These are phyloP conservation scores for Erythrolamprus reginae DNA, from an alignment of 2,113 vertebrate species.

Conservation along the genomic window DNA sequence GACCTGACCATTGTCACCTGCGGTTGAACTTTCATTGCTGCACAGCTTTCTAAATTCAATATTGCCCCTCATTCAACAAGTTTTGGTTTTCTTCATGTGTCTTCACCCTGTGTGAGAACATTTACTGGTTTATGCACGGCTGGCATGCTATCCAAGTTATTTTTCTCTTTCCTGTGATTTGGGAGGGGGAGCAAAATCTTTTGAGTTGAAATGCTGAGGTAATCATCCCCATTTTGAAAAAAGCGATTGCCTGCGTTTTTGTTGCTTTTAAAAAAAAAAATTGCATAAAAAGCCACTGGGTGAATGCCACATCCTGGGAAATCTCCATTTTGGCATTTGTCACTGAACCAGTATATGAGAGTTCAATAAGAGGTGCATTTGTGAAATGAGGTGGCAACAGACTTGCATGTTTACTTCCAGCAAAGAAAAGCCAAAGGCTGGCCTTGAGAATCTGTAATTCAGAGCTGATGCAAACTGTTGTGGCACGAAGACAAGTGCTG, in stretches of 20 bases:
- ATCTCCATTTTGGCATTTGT: not conserved
- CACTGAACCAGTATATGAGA: not conserved
- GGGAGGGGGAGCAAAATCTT: too few species aligned
- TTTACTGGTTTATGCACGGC: not conserved
- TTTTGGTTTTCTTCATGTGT: not conserved
- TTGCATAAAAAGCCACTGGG: not conserved
- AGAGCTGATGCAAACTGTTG: not conserved
- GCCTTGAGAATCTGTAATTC: not conserved
- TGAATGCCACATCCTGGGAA: not conserved
- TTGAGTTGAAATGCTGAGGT: not conserved
- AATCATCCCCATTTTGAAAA: not conserved
- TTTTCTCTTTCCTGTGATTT: not conserved
- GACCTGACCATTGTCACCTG: not conserved
- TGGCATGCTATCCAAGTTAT: not conserved
- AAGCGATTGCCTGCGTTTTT: not conserved
- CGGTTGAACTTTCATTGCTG: not conserved
- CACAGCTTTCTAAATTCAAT: not conserved
- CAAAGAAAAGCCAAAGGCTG: not conserved
- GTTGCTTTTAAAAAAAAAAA: too few species aligned
- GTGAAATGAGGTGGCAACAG: not conserved
- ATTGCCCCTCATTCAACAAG: not conserved
- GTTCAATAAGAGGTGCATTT: not conserved
- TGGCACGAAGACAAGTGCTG: not conserved
- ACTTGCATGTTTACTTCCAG: not conserved
- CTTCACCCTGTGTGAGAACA: not conserved